Conservation (phyloP, 2,797 vertebrate species). For the Chromobotia macracanthus region DNA sequence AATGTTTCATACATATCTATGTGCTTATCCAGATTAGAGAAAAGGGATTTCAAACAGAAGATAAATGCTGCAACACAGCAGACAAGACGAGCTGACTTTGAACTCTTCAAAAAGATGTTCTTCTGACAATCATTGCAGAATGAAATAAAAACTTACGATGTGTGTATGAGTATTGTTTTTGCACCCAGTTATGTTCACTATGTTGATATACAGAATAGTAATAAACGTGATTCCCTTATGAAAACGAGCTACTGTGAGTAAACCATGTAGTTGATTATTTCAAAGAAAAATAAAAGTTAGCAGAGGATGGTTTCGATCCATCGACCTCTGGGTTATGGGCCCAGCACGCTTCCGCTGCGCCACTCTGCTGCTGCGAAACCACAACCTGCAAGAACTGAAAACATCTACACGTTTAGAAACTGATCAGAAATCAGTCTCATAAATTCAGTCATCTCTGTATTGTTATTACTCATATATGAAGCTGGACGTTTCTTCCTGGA, state of each 20-base stretch:
- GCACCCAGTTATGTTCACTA: neutral
- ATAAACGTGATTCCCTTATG: too few relatives aligned
- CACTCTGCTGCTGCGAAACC: slow-evolving; percentile 72
- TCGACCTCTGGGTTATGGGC: slow-evolving; percentile 84
- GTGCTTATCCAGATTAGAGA: slow-evolving; percentile 83
- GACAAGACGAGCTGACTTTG: slow-evolving; percentile 80
- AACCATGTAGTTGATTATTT: too few relatives aligned
- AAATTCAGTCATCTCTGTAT: too few relatives aligned
- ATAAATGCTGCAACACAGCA: slow-evolving; percentile 80
- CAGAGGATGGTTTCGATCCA: slow-evolving; percentile 84
- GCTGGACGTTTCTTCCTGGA: too few relatives aligned
- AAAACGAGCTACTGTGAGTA: too few relatives aligned
- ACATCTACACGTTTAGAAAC: too few relatives aligned
- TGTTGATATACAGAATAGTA: neutral
- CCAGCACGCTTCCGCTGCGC: slow-evolving; percentile 84
- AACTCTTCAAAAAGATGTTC: slow-evolving; percentile 56
- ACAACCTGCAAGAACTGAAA: too few relatives aligned
- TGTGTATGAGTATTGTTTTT: neutral
- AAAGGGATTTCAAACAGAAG: slow-evolving; percentile 84
- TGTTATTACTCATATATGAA: too few relatives aligned
- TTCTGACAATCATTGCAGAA: neutral
- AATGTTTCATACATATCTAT: neutral
- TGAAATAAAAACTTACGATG: neutral
- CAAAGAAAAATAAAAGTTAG: slow-evolving; percentile 45
- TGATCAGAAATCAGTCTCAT: too few relatives aligned